Base-by-base conservation (phyloP, 2,888 invertebrate genomes). In the Drosophila rellima region DNA sequence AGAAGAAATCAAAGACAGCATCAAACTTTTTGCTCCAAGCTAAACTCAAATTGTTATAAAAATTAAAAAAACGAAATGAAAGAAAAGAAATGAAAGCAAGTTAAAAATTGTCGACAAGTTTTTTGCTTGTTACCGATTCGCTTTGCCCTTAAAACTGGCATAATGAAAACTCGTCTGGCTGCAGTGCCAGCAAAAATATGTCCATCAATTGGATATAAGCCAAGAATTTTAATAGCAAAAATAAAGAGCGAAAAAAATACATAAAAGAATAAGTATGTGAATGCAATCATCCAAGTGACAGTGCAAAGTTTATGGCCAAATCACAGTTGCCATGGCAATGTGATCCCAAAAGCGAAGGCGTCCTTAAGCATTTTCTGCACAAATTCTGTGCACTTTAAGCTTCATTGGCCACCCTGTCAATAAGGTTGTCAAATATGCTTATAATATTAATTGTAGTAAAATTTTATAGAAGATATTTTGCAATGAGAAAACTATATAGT, bases 221-320 rank as follows among this genome's bases (percentile, higher is more conserved):
- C 87, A 83, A 82, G 59, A 71, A 67, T 68, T 77, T 70, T 79
- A 77, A 77, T 74, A 70, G 80, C 57, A 40, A 74, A 62, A 50
- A 70, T 52, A 70, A 42, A 56, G 33, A 33, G 55, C 33, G 40
- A 50, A 59, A 42, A 45, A 52, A 39, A 29, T 26, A 37, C 7
- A 26, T 13, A 17, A 35, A 20, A 10, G 11, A 50, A 60, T 50
- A 81, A 61, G 61, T 62, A 48, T 66, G 70, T 61, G 70, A 70
- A 70, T 73, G 81, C 81, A 86, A 78, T 83, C 78, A 83, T 69
- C 76, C 69, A 76, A 76, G 51, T 82, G 84, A 66, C 85, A 77
- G 52, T 50, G 55, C 66, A 66, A 76, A 68, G 44, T 78, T 80
- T 72, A 82, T 67, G 50, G 56, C 60, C 35, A 69, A 85, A 72